phyloP scores from a whole-genome alignment of 1,140 invertebrate genomes.

The Apis mellifera region Amel_HAv3.1 CM009941.2:10724001-10724500 shows the following conservation, averaged over 20 bases:
- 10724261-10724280: not conserved
- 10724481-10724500: slow-evolving; percentile 66
- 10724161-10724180: slow-evolving; percentile 65
- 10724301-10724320: slow-evolving; percentile 49
- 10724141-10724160: slow-evolving; percentile 76
- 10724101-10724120: slow-evolving; percentile 71
- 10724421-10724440: slow-evolving; percentile 56
- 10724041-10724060: slow-evolving; percentile 73
- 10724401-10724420: slow-evolving; percentile 60
- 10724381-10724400: slow-evolving; percentile 52
- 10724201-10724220: slow-evolving; percentile 57
- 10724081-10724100: slow-evolving; percentile 71
- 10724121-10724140: slow-evolving; percentile 72
- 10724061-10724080: slow-evolving; percentile 74
- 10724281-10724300: not conserved
- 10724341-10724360: slow-evolving; percentile 60
- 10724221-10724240: slow-evolving; percentile 34
- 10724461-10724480: slow-evolving; percentile 65
- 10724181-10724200: slow-evolving; percentile 48
- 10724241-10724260: not conserved
- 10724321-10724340: slow-evolving; percentile 61
- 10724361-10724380: slow-evolving; percentile 58
- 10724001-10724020: slow-evolving; percentile 73
- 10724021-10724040: slow-evolving; percentile 63
- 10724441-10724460: slow-evolving; percentile 63